Conservation (phyloP, 2,113 vertebrate species). For the Cebus imitator region DNA sequence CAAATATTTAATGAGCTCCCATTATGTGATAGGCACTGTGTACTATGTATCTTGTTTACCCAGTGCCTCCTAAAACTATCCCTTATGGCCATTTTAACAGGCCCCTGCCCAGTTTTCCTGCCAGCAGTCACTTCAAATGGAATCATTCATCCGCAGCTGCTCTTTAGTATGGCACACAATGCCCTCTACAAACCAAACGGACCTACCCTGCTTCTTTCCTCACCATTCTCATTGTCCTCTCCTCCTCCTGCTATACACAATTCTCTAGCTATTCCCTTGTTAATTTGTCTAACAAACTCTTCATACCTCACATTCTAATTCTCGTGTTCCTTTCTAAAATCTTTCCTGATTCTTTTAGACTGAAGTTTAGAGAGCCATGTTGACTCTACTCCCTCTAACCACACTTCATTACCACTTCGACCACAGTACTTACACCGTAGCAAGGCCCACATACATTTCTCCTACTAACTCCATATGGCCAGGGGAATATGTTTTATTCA, state of each 20-base stretch:
- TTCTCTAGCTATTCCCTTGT: not conserved
- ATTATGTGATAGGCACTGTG: not conserved
- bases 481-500: not conserved
- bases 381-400: not conserved
- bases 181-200: not conserved
- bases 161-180: not conserved
- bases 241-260: not conserved
- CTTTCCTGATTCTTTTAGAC: not conserved
- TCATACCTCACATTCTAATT: not conserved
- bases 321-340: not conserved
- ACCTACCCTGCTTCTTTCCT: not conserved
- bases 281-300: not conserved
- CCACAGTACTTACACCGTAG: not conserved
- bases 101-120: not conserved
- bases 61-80: not conserved
- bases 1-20: conserved; percentile 41
- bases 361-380: conserved; percentile 14
- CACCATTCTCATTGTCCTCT: not conserved
- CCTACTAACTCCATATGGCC: not conserved
- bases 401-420: not conserved
- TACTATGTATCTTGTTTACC: not conserved
- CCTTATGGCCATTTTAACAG: not conserved
- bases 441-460: not conserved
- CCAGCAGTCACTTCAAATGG: not conserved
- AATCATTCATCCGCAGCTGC: not conserved